Percentiles rank a stretch among this genome's conserved stretches.
Conservation (phyloP, 2,888 invertebrate species). For the Drosophila antonietae region DNA sequence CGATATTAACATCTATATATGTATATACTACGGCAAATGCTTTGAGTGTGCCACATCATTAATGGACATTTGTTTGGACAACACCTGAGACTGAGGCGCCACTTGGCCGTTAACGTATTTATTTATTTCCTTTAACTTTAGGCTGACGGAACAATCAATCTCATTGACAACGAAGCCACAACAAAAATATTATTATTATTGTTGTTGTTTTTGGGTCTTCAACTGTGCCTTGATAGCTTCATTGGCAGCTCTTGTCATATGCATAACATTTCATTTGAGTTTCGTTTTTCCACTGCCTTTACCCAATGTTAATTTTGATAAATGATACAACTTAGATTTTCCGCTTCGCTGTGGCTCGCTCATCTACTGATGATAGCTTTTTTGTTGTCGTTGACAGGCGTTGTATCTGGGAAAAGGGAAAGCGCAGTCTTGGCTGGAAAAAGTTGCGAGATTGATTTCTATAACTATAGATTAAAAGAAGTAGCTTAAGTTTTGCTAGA, state of each 20-base stretch:
- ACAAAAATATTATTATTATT: slow-evolving; percentile 4
- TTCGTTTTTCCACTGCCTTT: slow-evolving; percentile 34
- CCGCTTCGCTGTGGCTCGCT: slow-evolving; percentile 6
- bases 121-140: slow-evolving; percentile 28
- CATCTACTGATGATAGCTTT: slow-evolving; percentile 25
- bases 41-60: slow-evolving; percentile 30
- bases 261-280: slow-evolving; percentile 57
- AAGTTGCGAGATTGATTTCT: background rate
- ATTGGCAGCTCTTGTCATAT: slow-evolving; percentile 56
- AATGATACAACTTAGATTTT: slow-evolving; percentile 54
- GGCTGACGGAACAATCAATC: slow-evolving; percentile 65
- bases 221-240: slow-evolving; percentile 56
- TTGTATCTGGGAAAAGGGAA: background rate
- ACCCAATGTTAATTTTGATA: slow-evolving; percentile 65
- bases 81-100: slow-evolving; percentile 51
- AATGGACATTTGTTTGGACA: slow-evolving; percentile 60
- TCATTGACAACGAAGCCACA: slow-evolving; percentile 60
- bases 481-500: background rate
- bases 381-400: background rate
- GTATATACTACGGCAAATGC: background rate
- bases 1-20: background rate
- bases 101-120: slow-evolving; percentile 30
- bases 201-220: slow-evolving; percentile 10
- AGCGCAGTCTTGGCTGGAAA: background rate
- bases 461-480: background rate